Evolutionary conservation across 2,888 invertebrate species (phyloP).

Genomic region (Leucozona laternaria): DNA sequence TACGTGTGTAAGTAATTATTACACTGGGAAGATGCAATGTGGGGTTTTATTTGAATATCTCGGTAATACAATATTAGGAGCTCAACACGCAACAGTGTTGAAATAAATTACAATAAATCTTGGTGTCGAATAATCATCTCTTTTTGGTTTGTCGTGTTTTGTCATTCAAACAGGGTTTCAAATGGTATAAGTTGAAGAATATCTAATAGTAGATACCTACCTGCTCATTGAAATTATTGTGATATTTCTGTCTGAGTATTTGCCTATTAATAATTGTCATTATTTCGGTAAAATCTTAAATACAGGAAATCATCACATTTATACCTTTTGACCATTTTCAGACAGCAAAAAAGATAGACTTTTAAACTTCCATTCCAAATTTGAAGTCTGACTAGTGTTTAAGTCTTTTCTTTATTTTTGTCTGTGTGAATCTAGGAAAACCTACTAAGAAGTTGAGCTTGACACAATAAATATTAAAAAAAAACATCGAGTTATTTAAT

Average conservation of each 20-base stretch:
- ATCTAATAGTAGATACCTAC: neutral
- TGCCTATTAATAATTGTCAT: too few relatives aligned
- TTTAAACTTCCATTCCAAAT: too few relatives aligned
- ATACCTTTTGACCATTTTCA: too few relatives aligned
- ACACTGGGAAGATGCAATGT: conserved; percentile 14
- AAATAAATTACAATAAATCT: conserved; percentile 27
- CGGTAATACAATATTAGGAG: neutral
- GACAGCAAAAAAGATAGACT: too few relatives aligned
- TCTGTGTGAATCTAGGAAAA: neutral
- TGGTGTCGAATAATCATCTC: conserved; percentile 5
- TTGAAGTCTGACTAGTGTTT: neutral
- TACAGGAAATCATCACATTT: too few relatives aligned
- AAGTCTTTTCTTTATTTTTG: neutral
- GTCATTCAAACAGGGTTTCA: neutral
- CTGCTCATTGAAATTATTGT: too few relatives aligned
- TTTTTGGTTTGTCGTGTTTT: neutral
- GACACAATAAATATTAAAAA: neutral
- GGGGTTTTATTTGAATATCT: neutral
- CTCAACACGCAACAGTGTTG: conserved; percentile 20
- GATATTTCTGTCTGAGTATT: too few relatives aligned
- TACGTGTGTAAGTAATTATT: conserved; percentile 24
- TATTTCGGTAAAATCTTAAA: neutral
- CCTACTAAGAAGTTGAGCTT: neutral
- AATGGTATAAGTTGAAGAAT: neutral
- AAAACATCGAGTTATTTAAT: neutral